phyloP scores from a whole-genome alignment of 1,140 invertebrate genomes.

The Drosophila parabipectinata region DNA sequence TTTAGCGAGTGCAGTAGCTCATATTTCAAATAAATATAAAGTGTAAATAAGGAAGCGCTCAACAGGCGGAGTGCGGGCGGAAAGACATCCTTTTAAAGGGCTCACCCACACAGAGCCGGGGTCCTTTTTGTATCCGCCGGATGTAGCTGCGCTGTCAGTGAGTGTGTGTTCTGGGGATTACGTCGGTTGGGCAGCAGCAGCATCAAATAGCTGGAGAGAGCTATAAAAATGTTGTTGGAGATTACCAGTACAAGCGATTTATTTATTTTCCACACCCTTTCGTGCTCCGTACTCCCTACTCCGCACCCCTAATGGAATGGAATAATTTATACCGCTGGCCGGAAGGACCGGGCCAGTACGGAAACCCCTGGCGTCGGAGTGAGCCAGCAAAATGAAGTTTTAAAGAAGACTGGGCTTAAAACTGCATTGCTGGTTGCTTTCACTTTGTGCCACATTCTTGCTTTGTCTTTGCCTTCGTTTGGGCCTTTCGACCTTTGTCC shows the following conservation, averaged over 20 bases:
- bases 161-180: slow-evolving; percentile 19
- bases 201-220: slow-evolving; percentile 36
- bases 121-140: slow-evolving; percentile 32
- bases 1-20: slow-evolving; percentile 46
- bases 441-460: slow-evolving; percentile 57
- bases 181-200: slow-evolving; percentile 24
- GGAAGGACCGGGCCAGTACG: slow-evolving; percentile 13
- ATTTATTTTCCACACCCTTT: slow-evolving; percentile 55
- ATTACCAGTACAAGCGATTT: slow-evolving; percentile 66
- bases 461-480: slow-evolving; percentile 33
- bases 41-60: slow-evolving; percentile 47
- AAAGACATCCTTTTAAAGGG: slow-evolving; percentile 3
- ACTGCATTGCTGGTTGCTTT: slow-evolving; percentile 18
- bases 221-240: slow-evolving; percentile 56
- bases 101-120: slow-evolving; percentile 3
- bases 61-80: slow-evolving; percentile 16
- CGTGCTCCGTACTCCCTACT: slow-evolving; percentile 1
- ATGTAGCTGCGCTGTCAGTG: slow-evolving; percentile 22
- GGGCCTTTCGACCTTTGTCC: slow-evolving; percentile 40
- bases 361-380: slow-evolving; percentile 18
- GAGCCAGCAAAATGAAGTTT: slow-evolving; percentile 40
- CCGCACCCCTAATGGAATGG: slow-evolving; percentile 41
- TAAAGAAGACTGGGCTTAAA: slow-evolving; percentile 2
- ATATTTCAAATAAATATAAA: slow-evolving; percentile 70
- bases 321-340: slow-evolving; percentile 64